Evolutionary conservation across 2,113 vertebrate genomes (phyloP).

Genomic region (Aphyosemion australe): DNA sequence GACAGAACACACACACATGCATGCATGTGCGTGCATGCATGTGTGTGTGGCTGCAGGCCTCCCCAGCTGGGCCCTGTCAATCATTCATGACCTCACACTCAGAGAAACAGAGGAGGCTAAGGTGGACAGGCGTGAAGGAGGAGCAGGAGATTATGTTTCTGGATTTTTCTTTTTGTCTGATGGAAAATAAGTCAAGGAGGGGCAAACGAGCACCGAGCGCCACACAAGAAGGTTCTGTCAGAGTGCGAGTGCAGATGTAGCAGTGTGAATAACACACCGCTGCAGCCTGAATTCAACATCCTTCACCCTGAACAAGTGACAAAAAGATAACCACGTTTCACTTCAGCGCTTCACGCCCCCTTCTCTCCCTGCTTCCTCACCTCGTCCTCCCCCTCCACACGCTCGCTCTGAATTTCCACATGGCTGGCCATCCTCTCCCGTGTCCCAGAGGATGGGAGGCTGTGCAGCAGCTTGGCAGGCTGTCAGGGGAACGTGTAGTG

Average conservation of each 20-base stretch:
- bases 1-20: slow-evolving; percentile 44
- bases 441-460: slow-evolving; percentile 74
- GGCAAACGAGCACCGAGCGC: slow-evolving; percentile 59
- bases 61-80: slow-evolving; percentile 79
- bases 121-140: slow-evolving; percentile 50
- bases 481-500: slow-evolving; percentile 78
- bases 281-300: slow-evolving; percentile 66
- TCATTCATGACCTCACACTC: slow-evolving; percentile 72
- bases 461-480: slow-evolving; percentile 74
- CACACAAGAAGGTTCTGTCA: slow-evolving; percentile 39
- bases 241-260: slow-evolving; percentile 26
- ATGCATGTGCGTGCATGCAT: not conserved
- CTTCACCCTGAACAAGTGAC: slow-evolving; percentile 74
- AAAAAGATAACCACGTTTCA: slow-evolving; percentile 78
- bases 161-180: slow-evolving; percentile 60
- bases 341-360: slow-evolving; percentile 65
- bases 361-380: slow-evolving; percentile 20
- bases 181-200: slow-evolving; percentile 65
- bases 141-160: slow-evolving; percentile 47
- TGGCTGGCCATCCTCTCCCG: slow-evolving; percentile 74
- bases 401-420: slow-evolving; percentile 69
- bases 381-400: slow-evolving; percentile 38
- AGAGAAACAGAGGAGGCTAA: slow-evolving; percentile 63
- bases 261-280: slow-evolving; percentile 54
- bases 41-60: slow-evolving; percentile 31